Evolutionary conservation across 1,140 invertebrate species (phyloP).

Genomic region (Leptopilina boulardi): DNA sequence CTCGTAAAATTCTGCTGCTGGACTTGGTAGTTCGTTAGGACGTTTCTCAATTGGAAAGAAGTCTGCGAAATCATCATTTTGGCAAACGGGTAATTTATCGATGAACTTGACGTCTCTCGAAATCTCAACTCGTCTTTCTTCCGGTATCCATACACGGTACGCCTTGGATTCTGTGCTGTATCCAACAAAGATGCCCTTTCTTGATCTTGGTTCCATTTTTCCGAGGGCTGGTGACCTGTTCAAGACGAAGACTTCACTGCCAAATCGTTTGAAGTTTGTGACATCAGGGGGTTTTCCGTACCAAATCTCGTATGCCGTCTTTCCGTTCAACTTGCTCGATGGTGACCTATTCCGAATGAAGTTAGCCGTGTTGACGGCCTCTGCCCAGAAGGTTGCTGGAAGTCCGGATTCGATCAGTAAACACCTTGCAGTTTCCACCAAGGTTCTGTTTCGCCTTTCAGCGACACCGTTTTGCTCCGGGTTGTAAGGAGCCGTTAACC

Average conservation of each 20-base stretch:
- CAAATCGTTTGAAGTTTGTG: slow-evolving; percentile 33
- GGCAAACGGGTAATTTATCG: slow-evolving; percentile 29
- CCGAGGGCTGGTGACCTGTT: background rate
- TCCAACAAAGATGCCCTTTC: slow-evolving; percentile 53
- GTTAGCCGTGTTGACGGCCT: slow-evolving; percentile 25
- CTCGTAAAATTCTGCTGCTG: background rate
- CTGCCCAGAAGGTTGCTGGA: no score
- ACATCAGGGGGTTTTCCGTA: slow-evolving; percentile 27
- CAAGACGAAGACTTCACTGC: slow-evolving; percentile 30
- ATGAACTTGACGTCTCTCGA: slow-evolving; percentile 58
- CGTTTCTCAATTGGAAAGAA: background rate
- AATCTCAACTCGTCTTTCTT: slow-evolving; percentile 45
- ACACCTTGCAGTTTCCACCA: no score
- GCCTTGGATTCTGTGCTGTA: slow-evolving; percentile 54
- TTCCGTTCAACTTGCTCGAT: slow-evolving; percentile 28
- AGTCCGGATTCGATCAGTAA: no score
- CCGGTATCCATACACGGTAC: slow-evolving; percentile 55
- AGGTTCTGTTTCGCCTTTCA: no score
- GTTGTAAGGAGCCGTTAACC: background rate
- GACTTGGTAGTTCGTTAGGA: background rate
- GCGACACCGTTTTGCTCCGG: no score
- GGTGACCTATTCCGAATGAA: slow-evolving; percentile 37
- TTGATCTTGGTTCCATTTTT: slow-evolving; percentile 36
- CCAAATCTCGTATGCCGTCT: slow-evolving; percentile 34
- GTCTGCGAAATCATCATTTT: background rate